phyloP scores from a whole-genome alignment of 2,888 invertebrate genomes.

The Pyralis farinalis region DNA sequence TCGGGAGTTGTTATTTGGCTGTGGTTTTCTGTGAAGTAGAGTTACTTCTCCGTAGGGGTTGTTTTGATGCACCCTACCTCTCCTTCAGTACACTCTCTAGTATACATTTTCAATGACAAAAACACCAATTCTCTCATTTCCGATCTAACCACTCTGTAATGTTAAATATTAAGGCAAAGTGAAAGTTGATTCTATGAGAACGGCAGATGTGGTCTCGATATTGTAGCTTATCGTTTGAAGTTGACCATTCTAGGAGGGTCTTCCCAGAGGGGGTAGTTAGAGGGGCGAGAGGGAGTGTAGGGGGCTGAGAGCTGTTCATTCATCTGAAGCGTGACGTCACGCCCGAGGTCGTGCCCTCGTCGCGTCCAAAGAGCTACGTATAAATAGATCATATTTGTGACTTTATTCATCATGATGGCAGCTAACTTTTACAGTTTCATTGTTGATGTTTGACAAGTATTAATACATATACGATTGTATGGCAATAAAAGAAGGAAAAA shows the following conservation, averaged over 20 bases:
- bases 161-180: conserved; percentile 1
- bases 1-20: too few species aligned
- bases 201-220: conserved; percentile 57
- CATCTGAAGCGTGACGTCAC: conserved; percentile 71
- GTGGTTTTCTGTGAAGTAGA: too few species aligned
- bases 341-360: conserved; percentile 67
- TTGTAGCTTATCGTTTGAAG: conserved; percentile 46
- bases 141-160: neutral
- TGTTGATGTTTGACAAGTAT: neutral
- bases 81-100: too few species aligned
- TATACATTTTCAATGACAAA: neutral
- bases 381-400: neutral
- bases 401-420: neutral
- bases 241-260: conserved; percentile 39
- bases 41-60: too few species aligned
- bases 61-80: too few species aligned
- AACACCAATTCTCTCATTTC: neutral
- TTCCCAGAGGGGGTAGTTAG: conserved; percentile 21
- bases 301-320: conserved; percentile 59
- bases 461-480: neutral
- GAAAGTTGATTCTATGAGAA: conserved; percentile 26
- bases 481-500: too few species aligned
- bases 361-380: conserved; percentile 41
- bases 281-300: conserved; percentile 21
- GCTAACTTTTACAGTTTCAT: too few species aligned